Evolutionary conservation across 64 coral and sea anemone species (phyloP).

Genomic region (Porites australiensis): DNA sequence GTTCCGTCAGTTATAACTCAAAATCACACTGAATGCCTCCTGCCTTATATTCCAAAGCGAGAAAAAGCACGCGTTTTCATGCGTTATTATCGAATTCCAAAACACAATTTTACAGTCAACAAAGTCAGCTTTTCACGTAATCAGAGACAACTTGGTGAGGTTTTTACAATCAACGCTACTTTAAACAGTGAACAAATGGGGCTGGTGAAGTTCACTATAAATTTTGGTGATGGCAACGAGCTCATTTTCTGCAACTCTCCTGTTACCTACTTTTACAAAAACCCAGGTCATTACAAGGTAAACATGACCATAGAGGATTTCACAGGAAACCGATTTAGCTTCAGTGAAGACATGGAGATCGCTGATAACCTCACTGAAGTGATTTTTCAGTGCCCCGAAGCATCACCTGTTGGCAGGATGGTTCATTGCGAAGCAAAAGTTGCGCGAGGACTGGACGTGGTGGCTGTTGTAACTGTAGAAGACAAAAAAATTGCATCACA

Average conservation of each 20-base stretch:
- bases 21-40: neutral
- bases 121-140: neutral
- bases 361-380: slow-evolving; percentile 33
- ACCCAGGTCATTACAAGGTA: slow-evolving; percentile 17
- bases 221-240: slow-evolving; percentile 13
- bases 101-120: neutral
- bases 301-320: neutral
- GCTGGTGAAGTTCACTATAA: neutral
- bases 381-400: neutral
- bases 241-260: slow-evolving; percentile 9
- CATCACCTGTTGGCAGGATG: neutral
- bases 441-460: neutral
- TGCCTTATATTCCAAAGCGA: neutral
- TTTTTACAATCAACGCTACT: neutral
- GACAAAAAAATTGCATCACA: neutral
- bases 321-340: neutral
- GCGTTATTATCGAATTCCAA: neutral
- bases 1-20: neutral
- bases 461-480: neutral
- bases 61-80: neutral
- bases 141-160: neutral
- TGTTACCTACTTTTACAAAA: slow-evolving; percentile 24
- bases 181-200: neutral
- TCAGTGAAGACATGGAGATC: neutral
- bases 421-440: neutral